Conservation (phyloP, 2,888 invertebrate genomes). For the Hydrotaea cyrtoneurina region DNA sequence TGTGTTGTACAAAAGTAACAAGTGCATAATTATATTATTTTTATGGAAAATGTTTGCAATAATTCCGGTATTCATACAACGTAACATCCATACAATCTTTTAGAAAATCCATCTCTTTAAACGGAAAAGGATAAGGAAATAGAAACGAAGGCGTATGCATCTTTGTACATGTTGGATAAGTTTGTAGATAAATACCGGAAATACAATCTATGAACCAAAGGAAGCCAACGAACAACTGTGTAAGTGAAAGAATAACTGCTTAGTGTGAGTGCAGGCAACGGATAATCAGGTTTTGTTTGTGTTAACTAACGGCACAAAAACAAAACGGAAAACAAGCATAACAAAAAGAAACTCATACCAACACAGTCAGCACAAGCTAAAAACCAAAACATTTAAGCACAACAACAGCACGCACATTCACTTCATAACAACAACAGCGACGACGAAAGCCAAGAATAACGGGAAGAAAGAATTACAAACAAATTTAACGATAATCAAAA, state of each 20-base stretch:
- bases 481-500: constrained; percentile 14
- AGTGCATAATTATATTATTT: neutral
- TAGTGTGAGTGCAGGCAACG: constrained; percentile 9
- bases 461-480: constrained; percentile 27
- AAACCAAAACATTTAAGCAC: constrained; percentile 17
- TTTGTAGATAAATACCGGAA: constrained; percentile 46
- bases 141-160: neutral
- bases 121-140: neutral
- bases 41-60: neutral
- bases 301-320: constrained; percentile 42
- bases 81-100: neutral
- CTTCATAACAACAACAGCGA: neutral
- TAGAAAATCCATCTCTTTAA: neutral
- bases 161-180: constrained; percentile 20
- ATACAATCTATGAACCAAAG: constrained; percentile 45
- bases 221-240: constrained; percentile 7
- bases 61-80: neutral
- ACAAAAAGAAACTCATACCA: constrained; percentile 36
- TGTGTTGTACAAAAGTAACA: no score
- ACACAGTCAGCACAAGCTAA: neutral
- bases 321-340: constrained; percentile 47
- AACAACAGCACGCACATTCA: constrained; percentile 13
- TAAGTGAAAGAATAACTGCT: neutral
- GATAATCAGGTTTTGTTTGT: constrained; percentile 20
- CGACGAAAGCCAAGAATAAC: neutral